These are phyloP conservation scores for Oenanthe oenanthe DNA, from an alignment of 2,113 vertebrate species.

Conservation along the genomic window DNA sequence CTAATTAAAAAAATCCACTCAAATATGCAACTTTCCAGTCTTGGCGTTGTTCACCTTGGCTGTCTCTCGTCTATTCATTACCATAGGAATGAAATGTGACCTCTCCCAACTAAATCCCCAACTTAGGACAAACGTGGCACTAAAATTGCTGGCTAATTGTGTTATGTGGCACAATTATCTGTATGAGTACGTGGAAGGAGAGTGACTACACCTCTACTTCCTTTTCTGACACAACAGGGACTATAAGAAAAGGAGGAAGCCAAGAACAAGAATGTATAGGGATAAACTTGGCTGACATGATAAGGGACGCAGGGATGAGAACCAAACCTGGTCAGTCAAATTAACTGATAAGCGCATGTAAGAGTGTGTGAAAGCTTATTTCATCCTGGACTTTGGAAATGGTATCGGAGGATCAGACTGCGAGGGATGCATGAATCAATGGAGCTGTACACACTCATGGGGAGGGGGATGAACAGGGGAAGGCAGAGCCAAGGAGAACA, in stretches of 20 bases:
- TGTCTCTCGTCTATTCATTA: not conserved
- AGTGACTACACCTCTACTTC: not conserved
- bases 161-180: not conserved
- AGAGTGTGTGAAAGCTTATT: not conserved
- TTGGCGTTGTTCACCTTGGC: not conserved
- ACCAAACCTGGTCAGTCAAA: not conserved
- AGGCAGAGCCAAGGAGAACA: not conserved
- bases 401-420: rapidly evolving
- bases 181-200: not conserved
- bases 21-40: not conserved
- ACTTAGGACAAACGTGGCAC: not conserved
- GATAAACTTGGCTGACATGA: not conserved
- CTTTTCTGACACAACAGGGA: not conserved
- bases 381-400: not conserved
- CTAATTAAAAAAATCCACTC: not conserved
- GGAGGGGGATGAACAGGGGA: not conserved
- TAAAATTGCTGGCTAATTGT: not conserved
- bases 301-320: not conserved
- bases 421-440: rapidly evolving
- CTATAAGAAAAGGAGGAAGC: not conserved
- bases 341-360: not conserved
- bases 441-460: not conserved
- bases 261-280: not conserved
- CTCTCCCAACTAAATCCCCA: not conserved
- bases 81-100: not conserved